Evolutionary conservation across 2,888 invertebrate species (phyloP).

Genomic region (Drosophila crucigera): DNA sequence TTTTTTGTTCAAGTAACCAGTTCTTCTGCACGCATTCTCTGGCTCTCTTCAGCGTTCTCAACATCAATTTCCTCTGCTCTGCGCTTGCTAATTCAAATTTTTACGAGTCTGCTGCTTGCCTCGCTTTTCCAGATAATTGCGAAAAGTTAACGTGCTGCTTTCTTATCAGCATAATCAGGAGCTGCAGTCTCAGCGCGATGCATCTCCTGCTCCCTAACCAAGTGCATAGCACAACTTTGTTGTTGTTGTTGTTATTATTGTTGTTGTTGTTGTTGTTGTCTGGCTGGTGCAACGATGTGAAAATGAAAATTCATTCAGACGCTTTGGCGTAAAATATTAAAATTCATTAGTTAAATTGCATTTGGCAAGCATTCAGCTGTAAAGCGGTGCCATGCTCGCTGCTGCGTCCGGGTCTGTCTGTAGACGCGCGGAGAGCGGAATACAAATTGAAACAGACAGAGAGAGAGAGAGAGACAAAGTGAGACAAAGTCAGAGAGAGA

Average conservation of each 20-base stretch:
- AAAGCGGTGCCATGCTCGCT: conserved; percentile 59
- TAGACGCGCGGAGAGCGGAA: conserved; percentile 1
- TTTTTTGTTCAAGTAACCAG: conserved; percentile 9
- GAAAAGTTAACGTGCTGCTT: conserved; percentile 74
- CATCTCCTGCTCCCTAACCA: conserved; percentile 9
- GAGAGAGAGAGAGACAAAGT: conserved; percentile 2
- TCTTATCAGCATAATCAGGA: conserved; percentile 76
- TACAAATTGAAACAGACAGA: conserved; percentile 19
- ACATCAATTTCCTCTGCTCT: conserved; percentile 1
- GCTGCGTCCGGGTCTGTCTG: conserved; percentile 33
- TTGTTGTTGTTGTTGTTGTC: conserved; percentile 3
- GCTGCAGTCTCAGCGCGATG: conserved; percentile 25
- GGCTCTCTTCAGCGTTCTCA: background rate
- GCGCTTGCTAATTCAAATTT: conserved; percentile 48
- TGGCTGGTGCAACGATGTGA: conserved; percentile 75
- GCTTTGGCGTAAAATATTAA: conserved; percentile 80
- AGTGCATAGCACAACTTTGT: conserved; percentile 46
- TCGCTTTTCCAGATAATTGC: conserved; percentile 73
- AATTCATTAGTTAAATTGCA: conserved; percentile 83
- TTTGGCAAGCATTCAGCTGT: conserved; percentile 78
- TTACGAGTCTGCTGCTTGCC: conserved; percentile 26
- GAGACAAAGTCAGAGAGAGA: background rate
- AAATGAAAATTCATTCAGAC: conserved; percentile 81
- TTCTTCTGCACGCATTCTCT: background rate
- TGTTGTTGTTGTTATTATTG: background rate